Conservation (phyloP, 2,888 invertebrate genomes). For the Lithophane leautieri region DNA sequence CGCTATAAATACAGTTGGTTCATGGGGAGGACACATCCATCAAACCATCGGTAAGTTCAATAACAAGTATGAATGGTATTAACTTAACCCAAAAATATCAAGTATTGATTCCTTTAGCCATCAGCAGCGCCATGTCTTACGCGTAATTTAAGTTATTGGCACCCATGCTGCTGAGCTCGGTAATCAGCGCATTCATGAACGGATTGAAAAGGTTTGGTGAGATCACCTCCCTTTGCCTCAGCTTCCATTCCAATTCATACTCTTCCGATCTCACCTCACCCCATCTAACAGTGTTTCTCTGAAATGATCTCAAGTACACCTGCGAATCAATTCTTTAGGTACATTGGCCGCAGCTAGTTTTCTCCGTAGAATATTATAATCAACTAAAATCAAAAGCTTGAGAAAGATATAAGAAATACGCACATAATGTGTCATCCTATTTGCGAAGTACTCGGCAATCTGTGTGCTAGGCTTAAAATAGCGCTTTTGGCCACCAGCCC, state of each 20-base stretch:
- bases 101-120: neutral
- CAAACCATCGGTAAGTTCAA: neutral
- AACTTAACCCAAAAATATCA: neutral
- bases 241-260: neutral
- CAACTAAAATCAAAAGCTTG: neutral
- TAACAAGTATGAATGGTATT: neutral
- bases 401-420: conserved; percentile 5
- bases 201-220: neutral
- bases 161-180: neutral
- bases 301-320: neutral
- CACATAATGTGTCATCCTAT: neutral
- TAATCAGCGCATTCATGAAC: neutral
- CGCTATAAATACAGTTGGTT: neutral
- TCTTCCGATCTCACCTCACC: neutral
- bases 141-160: neutral
- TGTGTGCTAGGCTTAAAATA: too few species aligned
- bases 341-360: conserved; percentile 9
- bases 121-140: too few species aligned
- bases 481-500: neutral
- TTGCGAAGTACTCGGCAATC: neutral
- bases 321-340: conserved; percentile 1
- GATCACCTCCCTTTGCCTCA: neutral
- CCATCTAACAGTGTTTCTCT: neutral
- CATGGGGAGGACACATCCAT: neutral
- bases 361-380: neutral